These are phyloP conservation scores for Meiosimyza decipiens DNA, from an alignment of 2,888 invertebrate species.

Conservation along the genomic window DNA sequence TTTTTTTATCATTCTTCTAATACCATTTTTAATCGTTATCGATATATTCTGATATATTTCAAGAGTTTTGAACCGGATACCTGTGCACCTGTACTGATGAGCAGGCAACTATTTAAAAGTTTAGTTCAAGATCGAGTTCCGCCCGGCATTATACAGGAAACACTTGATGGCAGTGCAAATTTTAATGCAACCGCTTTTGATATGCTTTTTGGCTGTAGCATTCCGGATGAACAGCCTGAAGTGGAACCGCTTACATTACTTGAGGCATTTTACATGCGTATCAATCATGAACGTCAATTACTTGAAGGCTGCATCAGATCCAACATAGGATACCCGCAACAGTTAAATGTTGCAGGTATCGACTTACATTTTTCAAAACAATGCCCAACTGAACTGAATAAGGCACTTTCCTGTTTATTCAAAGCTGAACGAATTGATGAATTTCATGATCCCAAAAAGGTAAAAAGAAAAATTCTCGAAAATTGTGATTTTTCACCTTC, in stretches of 20 bases:
- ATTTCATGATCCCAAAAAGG: slow-evolving; percentile 26
- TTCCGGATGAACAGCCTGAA: slow-evolving; percentile 42
- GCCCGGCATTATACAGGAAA: slow-evolving; percentile 54
- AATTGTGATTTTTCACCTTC: too few relatives aligned
- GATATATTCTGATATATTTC: too few relatives aligned
- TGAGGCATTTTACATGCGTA: slow-evolving; percentile 54
- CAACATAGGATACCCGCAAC: too few relatives aligned
- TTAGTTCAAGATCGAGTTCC: slow-evolving; percentile 51
- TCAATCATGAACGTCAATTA: slow-evolving; percentile 49
- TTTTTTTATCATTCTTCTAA: too few relatives aligned
- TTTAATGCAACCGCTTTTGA: slow-evolving; percentile 51
- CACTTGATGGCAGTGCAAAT: slow-evolving; percentile 48
- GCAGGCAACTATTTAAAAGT: slow-evolving; percentile 33
- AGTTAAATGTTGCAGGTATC: slow-evolving; percentile 35
- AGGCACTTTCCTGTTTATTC: slow-evolving; percentile 43
- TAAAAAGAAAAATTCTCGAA: neutral
- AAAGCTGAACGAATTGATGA: slow-evolving; percentile 38
- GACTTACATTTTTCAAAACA: slow-evolving; percentile 46
- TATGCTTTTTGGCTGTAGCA: slow-evolving; percentile 39
- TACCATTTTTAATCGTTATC: too few relatives aligned
- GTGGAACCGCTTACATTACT: slow-evolving; percentile 55
- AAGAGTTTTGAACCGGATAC: too few relatives aligned
- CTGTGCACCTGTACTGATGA: too few relatives aligned
- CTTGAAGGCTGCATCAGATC: slow-evolving; percentile 8
- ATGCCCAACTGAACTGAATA: slow-evolving; percentile 49